phyloP scores from a whole-genome alignment of 2,113 vertebrate species.

The Acrocephalus kingi region DNA sequence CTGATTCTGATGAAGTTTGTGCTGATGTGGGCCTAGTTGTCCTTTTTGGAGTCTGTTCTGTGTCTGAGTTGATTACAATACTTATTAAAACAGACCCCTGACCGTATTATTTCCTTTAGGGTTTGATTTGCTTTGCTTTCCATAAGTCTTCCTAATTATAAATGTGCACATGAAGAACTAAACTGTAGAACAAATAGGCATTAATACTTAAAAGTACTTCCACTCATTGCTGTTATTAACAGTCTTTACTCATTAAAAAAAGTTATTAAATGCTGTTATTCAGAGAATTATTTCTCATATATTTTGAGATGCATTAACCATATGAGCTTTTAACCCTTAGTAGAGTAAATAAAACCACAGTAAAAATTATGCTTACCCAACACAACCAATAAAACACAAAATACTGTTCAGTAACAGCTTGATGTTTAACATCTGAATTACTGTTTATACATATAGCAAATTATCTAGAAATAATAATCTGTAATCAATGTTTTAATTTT shows the following conservation, averaged over 20 bases:
- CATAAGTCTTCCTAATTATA: constrained; percentile 31
- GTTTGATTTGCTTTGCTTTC: not conserved
- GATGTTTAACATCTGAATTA: not conserved
- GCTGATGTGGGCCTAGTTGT: rapidly evolving
- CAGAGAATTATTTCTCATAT: not conserved
- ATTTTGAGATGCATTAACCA: not conserved
- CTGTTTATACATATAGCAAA: not conserved
- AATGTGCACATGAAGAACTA: constrained; percentile 30
- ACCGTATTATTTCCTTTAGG: not conserved
- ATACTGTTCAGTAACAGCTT: not conserved
- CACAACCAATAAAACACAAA: not conserved
- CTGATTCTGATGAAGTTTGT: not conserved
- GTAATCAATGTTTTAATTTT: constrained; percentile 13
- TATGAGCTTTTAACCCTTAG: not conserved
- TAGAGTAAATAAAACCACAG: not conserved
- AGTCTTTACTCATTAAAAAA: constrained; percentile 35
- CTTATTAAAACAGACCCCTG: not conserved
- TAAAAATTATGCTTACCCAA: not conserved
- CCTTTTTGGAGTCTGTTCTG: not conserved
- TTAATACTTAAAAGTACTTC: constrained; percentile 60
- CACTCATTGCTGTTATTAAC: constrained; percentile 46
- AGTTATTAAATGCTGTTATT: constrained; percentile 34
- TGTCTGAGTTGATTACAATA: not conserved
- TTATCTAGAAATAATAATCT: constrained; percentile 7
- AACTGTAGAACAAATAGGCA: constrained; percentile 49